These are phyloP conservation scores for Gnathonemus longibarbis DNA, from an alignment of 2,113 vertebrate species.

Conservation along the genomic window DNA sequence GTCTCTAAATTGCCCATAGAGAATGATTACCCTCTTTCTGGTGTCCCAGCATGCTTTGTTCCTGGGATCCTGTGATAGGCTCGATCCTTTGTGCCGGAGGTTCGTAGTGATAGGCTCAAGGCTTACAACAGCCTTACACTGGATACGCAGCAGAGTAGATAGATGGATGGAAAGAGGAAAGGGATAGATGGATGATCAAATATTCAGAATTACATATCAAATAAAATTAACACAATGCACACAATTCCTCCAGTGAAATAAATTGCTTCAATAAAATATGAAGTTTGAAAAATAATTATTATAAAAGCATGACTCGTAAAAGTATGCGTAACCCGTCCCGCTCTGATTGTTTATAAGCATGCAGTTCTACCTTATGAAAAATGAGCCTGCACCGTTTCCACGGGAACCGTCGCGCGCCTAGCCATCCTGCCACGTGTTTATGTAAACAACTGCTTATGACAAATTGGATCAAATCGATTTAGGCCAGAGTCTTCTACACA, in stretches of 20 bases:
- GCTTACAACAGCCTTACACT: neutral
- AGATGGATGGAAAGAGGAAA: neutral
- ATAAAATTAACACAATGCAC: neutral
- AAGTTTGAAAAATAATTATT: neutral
- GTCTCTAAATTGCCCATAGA: neutral
- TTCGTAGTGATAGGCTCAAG: neutral
- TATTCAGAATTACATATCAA: neutral
- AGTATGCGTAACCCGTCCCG: neutral
- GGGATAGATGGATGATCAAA: neutral
- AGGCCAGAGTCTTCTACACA: neutral
- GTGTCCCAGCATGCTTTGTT: neutral
- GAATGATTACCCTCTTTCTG: neutral
- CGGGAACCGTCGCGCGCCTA: neutral
- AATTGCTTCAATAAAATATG: neutral
- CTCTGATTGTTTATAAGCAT: neutral
- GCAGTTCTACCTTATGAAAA: neutral
- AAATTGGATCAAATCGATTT: neutral
- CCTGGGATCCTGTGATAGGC: neutral
- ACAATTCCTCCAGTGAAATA: neutral
- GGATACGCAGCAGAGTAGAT: neutral
- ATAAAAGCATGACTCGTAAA: neutral
- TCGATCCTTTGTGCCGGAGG: neutral
- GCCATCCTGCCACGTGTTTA: neutral
- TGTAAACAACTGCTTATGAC: neutral
- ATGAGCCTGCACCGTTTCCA: neutral